These are phyloP conservation scores for Pachypanchax playfairii DNA, from an alignment of 2,113 vertebrate species.

Conservation along the genomic window DNA sequence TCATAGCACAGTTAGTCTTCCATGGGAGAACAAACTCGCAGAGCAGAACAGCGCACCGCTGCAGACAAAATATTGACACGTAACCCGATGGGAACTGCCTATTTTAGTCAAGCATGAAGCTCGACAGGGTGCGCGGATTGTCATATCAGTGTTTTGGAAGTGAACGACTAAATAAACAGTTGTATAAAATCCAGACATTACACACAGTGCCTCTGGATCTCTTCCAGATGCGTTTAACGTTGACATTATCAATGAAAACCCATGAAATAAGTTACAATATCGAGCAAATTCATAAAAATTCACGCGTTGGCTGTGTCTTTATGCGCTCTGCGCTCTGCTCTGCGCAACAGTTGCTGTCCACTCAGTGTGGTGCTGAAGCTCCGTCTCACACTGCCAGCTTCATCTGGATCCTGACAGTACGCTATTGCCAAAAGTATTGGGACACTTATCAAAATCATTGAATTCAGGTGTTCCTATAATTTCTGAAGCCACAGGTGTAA, in stretches of 20 bases:
- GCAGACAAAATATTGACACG: conserved; percentile 26
- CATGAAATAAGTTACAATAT: no score
- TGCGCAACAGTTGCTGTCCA: conserved; percentile 50
- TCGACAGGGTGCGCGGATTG: conserved; percentile 9
- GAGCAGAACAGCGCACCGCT: conserved; percentile 32
- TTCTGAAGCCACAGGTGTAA: no score
- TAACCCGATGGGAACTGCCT: conserved; percentile 14
- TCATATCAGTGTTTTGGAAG: conserved; percentile 9
- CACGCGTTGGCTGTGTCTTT: no score
- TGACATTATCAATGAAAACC: conserved; percentile 17
- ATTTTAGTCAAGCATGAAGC: conserved; percentile 22
- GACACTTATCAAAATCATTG: no score
- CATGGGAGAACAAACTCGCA: conserved; percentile 52
- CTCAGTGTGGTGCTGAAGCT: conserved; percentile 33
- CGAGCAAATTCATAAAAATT: no score
- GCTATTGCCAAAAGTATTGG: no score
- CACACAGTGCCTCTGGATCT: conserved; percentile 4
- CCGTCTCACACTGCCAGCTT: not conserved
- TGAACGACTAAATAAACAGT: not conserved
- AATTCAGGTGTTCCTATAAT: no score
- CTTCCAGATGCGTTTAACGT: not conserved
- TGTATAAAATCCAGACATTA: conserved; percentile 3
- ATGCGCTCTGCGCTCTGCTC: conserved; percentile 12
- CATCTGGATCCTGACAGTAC: not conserved
- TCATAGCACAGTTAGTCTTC: conserved; percentile 74